A percentile compares a stretch with the other conserved stretches of the same genome.
Conservation (phyloP, 2,113 vertebrate genomes). For the Nycticorax nycticorax region DNA sequence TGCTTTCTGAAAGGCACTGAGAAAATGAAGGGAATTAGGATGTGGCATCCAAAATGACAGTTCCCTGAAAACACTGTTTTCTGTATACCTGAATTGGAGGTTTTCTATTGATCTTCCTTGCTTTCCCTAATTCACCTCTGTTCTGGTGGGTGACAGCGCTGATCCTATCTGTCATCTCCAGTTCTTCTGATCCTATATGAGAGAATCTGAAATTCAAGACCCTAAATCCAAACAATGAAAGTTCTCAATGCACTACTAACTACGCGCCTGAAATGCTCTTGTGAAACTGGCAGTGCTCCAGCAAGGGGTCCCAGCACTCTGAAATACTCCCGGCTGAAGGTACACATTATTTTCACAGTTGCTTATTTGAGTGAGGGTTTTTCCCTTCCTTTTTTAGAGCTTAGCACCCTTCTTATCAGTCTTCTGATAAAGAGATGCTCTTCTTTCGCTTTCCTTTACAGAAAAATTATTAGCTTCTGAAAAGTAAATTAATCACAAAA, state of each 20-base stretch:
- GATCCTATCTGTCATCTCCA: neutral
- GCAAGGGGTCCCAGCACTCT: neutral
- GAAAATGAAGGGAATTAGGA: slow-evolving; percentile 53
- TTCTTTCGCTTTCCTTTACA: neutral
- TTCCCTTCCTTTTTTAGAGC: neutral
- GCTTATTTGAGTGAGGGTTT: neutral
- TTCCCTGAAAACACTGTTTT: neutral
- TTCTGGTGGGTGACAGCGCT: neutral
- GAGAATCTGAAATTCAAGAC: neutral
- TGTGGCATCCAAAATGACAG: slow-evolving; percentile 8
- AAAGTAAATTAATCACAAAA: neutral
- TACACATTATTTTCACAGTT: neutral
- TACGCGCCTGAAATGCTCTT: neutral
- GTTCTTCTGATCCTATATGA: neutral
- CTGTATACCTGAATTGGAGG: neutral
- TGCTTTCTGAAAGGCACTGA: slow-evolving; percentile 12
- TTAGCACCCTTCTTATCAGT: neutral
- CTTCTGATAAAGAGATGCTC: neutral
- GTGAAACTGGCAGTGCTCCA: neutral
- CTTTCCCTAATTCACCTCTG: neutral
- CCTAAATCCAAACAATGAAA: neutral
- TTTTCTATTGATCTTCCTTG: neutral
- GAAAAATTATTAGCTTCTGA: neutral
- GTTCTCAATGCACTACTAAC: neutral
- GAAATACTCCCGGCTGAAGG: neutral